phyloP scores from a whole-genome alignment of 2,797 vertebrate species.

The Dromococcyx pavoninus region DNA sequence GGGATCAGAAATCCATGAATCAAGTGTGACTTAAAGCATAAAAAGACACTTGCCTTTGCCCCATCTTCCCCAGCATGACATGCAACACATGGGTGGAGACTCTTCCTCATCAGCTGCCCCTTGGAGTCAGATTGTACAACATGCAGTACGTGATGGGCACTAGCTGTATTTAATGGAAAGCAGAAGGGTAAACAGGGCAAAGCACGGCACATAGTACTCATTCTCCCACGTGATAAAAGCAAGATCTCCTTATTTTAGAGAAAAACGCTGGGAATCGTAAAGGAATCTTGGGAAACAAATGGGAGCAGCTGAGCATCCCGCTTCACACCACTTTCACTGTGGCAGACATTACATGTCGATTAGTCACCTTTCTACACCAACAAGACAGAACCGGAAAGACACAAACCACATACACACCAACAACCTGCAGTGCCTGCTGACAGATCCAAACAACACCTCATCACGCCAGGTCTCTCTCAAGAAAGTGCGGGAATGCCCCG shows the following conservation, averaged over 20 bases:
- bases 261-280: background rate
- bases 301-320: background rate
- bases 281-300: background rate
- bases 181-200: background rate
- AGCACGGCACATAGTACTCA: background rate
- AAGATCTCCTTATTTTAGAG: background rate
- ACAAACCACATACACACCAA: background rate
- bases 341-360: background rate
- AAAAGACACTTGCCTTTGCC: accelerated
- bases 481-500: accelerated
- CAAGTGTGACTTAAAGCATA: background rate
- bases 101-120: background rate
- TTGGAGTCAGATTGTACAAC: background rate
- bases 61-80: background rate
- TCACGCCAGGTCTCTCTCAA: accelerated
- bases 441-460: background rate
- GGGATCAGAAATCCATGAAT: background rate
- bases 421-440: background rate
- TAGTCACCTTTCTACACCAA: background rate
- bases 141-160: background rate
- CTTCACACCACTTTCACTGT: background rate
- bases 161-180: background rate
- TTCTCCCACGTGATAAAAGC: background rate
- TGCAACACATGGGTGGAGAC: background rate
- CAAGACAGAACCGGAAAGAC: background rate